Base-by-base conservation (phyloP, 2,113 vertebrate species). In the Butastur rufipennis region DNA sequence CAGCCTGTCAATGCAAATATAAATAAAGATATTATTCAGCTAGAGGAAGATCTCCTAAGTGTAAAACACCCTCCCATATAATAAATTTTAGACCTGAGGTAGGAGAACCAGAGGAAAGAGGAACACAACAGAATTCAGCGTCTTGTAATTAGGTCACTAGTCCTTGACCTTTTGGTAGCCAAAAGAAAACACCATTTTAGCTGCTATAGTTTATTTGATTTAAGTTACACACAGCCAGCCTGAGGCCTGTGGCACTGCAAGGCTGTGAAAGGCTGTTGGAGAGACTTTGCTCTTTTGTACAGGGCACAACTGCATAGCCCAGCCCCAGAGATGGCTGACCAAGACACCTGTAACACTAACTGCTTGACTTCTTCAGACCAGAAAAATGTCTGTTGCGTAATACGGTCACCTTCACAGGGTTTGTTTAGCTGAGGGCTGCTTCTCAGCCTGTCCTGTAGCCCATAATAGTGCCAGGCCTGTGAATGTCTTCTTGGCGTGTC, bases 81-180 rank as follows among this genome's bases (percentile, higher is more conserved):
- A 65, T 26, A 38, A 11, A 52, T 71, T 88, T 88, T 71, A 53
- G 21, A 48, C 18, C 26, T 65, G 36, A 74, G 29, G 9, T 13
- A 74, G 26, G 11, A 36, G 25, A 74, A 71, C 10, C 21, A 80
- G 16, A 86, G 20, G 25, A 91, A 80, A 52, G 40, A 65, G n/a
- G 38, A 77, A 56, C 3, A 43, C 66, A 74, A 47, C 5, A 82
- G 13, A 88, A 75, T 61, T 70, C 56, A 20, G 11, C 48, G 11
- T 43, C 40, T 48, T 0, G 0, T 61, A 74, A 79, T 52, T 58
- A 52, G 17, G 36, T 55, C 12, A 27, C 11, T 72, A 3, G 2
- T 58, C 29, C 36, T 74, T 79, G 34, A 91, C 12, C 34, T 86
- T 88, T 67, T 53, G 34, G 34, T 43, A 53, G 8, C 21, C 38